Evolutionary conservation across 23 tunicate genomes (phyloP).

Genomic region (Halocynthia aurantium): DNA sequence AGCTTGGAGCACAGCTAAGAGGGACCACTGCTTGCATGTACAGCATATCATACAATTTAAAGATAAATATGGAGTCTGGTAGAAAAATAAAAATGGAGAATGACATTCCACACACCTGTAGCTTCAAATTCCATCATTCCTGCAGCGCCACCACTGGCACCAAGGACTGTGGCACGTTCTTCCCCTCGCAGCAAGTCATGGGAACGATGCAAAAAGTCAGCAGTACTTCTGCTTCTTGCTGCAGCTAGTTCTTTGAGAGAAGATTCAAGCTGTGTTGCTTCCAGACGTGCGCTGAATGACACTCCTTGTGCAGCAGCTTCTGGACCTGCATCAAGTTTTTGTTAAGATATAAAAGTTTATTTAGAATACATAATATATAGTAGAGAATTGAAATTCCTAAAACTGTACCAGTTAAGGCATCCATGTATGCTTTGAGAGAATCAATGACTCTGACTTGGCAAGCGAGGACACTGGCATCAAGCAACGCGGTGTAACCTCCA

Average conservation of each 20-base stretch:
- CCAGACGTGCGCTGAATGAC: conserved; percentile 74
- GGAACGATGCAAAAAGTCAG: conserved; percentile 36
- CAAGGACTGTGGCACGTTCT: conserved; percentile 48
- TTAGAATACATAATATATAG: background rate
- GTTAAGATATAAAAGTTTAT: background rate
- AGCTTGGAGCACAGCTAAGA: too few species aligned
- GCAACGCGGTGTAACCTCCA: conserved; percentile 71
- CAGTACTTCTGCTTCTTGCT: conserved; percentile 27
- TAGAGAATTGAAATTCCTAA: background rate
- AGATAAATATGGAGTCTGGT: too few species aligned
- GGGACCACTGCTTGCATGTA: too few species aligned
- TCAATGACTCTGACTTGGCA: conserved; percentile 46
- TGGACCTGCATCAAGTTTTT: conserved; percentile 24
- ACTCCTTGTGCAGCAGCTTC: conserved; percentile 73
- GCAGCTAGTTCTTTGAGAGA: conserved; percentile 43
- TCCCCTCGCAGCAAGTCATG: conserved; percentile 58
- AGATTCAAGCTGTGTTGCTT: conserved; percentile 41
- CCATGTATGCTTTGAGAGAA: conserved; percentile 41
- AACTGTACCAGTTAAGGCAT: conserved; percentile 51
- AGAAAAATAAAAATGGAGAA: too few species aligned
- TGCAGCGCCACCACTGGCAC: conserved; percentile 57
- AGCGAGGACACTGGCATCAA: conserved; percentile 47
- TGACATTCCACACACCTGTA: conserved; percentile 39
- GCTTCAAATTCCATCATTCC: conserved; percentile 85
- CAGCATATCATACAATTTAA: too few species aligned